phyloP scores from a whole-genome alignment of 2,888 invertebrate genomes.

The Erpobdella octoculata region DNA sequence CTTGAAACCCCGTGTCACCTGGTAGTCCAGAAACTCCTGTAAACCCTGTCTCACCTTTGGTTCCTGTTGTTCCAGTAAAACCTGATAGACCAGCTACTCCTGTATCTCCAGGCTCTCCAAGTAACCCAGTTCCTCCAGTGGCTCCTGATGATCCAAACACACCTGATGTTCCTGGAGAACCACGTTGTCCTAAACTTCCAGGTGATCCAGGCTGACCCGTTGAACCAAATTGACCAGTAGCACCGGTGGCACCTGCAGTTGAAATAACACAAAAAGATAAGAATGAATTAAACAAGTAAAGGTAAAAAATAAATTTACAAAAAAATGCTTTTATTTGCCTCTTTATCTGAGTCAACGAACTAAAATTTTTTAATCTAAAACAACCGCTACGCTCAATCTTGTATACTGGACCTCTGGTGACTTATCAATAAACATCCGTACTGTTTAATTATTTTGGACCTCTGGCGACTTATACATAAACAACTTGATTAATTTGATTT shows the following conservation, averaged over 20 bases:
- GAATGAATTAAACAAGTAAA: neutral
- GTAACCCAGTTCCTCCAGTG: constrained; percentile 12
- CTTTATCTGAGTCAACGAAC: too few species aligned
- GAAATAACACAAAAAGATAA: neutral
- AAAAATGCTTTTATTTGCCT: too few species aligned
- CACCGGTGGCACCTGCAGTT: constrained; percentile 21
- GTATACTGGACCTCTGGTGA: too few species aligned
- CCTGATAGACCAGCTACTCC: constrained; percentile 51
- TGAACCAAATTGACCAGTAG: constrained; percentile 22
- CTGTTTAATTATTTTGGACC: too few species aligned
- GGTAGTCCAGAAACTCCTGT: neutral
- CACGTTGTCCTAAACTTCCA: constrained; percentile 15
- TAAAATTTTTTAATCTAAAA: too few species aligned
- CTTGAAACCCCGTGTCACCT: constrained; percentile 21
- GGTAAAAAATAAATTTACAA: constrained; percentile 28
- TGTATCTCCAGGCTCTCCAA: constrained; percentile 19
- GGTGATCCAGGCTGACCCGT: constrained; percentile 10
- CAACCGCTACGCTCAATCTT: too few species aligned
- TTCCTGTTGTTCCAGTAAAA: constrained; percentile 58
- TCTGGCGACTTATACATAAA: too few species aligned
- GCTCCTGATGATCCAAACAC: constrained; percentile 10
- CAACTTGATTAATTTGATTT: too few species aligned
- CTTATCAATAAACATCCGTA: too few species aligned
- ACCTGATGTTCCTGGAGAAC: constrained; percentile 29
- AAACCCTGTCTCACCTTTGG: neutral